Conservation (phyloP, 2,113 vertebrate species). For the Muscicapa adusta region DNA sequence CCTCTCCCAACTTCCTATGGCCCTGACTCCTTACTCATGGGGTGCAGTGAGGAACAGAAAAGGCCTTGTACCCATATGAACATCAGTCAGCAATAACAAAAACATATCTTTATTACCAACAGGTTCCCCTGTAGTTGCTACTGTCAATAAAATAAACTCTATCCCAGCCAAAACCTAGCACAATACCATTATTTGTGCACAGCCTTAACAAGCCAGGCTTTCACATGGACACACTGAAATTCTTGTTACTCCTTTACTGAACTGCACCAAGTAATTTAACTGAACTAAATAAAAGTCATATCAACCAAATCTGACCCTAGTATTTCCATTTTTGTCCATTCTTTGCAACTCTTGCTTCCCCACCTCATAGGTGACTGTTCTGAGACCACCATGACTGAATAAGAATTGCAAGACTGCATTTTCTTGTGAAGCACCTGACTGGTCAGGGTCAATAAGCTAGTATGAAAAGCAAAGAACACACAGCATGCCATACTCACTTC, state of each 20-base stretch:
- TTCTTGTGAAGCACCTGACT: not conserved
- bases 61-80: rapidly evolving
- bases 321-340: not conserved
- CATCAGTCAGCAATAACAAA: not conserved
- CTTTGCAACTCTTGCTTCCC: not conserved
- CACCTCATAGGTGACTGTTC: not conserved
- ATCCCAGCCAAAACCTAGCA: not conserved
- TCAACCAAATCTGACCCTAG: not conserved
- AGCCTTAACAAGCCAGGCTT: not conserved
- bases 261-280: not conserved
- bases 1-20: not conserved
- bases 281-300: not conserved
- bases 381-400: not conserved
- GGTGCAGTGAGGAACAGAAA: not conserved
- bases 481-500: not conserved
- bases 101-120: not conserved
- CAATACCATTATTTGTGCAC: not conserved
- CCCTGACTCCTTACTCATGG: rapidly evolving
- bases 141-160: not conserved
- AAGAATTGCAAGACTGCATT: not conserved
- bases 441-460: not conserved
- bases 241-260: not conserved
- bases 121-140: rapidly evolving
- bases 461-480: not conserved
- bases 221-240: not conserved